Conservation (phyloP, 2,888 invertebrate species). For the Limnephilus auricula region DNA sequence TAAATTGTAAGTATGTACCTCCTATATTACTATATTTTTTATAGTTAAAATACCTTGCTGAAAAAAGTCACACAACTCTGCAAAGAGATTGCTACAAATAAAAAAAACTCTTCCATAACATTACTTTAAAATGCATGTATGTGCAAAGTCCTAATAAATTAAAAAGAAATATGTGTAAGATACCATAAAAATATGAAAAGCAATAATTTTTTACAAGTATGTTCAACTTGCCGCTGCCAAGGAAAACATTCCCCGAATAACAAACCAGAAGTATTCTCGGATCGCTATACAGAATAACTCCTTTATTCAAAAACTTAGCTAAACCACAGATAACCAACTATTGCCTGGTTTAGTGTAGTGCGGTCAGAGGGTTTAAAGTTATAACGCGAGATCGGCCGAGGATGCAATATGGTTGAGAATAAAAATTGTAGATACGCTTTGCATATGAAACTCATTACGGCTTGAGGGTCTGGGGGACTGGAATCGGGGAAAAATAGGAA, state of each 20-base stretch:
- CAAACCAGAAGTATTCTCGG: slow-evolving; percentile 24
- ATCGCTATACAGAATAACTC: slow-evolving; percentile 7
- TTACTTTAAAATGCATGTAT: neutral
- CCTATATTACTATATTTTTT: no score
- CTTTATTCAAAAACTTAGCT: slow-evolving; percentile 56
- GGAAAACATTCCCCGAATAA: slow-evolving; percentile 16
- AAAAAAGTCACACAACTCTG: no score
- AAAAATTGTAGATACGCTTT: slow-evolving; percentile 65
- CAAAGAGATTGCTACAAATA: neutral
- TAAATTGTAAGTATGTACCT: no score
- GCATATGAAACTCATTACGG: slow-evolving; percentile 70
- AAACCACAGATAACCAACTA: slow-evolving; percentile 40
- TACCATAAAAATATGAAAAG: neutral
- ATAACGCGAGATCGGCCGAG: slow-evolving; percentile 28
- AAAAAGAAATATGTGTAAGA: neutral
- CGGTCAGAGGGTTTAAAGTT: slow-evolving; percentile 25
- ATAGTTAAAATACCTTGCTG: no score
- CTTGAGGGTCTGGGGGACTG: slow-evolving; percentile 68
- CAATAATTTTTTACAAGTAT: neutral
- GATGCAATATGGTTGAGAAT: slow-evolving; percentile 73
- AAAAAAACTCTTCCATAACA: neutral
- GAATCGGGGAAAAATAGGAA: slow-evolving; percentile 72
- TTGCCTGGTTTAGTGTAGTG: slow-evolving; percentile 31
- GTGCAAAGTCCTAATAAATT: neutral
- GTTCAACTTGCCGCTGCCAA: neutral